phyloP scores from a whole-genome alignment of 2,797 vertebrate species.

The Sebastes itinus region DNA sequence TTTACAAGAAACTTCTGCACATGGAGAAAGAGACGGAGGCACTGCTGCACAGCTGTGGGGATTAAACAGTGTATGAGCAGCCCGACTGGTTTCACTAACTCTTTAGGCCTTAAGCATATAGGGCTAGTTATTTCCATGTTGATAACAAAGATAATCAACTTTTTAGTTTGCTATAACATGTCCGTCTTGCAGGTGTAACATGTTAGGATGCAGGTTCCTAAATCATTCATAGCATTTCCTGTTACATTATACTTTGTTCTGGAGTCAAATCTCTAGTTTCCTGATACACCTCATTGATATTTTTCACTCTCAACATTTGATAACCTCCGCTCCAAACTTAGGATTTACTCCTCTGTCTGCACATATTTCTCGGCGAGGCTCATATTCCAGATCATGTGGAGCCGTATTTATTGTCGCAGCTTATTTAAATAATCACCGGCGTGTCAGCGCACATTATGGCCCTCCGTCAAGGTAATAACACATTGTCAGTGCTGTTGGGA shows the following conservation, averaged over 20 bases:
- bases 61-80: slow-evolving; percentile 48
- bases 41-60: slow-evolving; percentile 49
- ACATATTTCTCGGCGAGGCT: slow-evolving; percentile 36
- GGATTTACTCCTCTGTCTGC: slow-evolving; percentile 58
- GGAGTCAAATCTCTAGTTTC: slow-evolving; percentile 46
- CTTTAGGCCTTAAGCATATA: slow-evolving; percentile 34
- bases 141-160: slow-evolving; percentile 44
- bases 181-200: not conserved
- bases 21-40: slow-evolving; percentile 29
- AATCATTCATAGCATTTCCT: slow-evolving; percentile 31
- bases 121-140: slow-evolving; percentile 43
- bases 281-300: slow-evolving; percentile 47
- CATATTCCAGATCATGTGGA: slow-evolving; percentile 56
- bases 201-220: slow-evolving; percentile 14
- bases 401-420: slow-evolving; percentile 74
- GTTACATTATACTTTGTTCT: slow-evolving; percentile 55
- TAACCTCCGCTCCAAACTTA: slow-evolving; percentile 40
- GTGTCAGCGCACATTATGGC: slow-evolving; percentile 75
- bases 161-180: slow-evolving; percentile 34
- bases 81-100: slow-evolving; percentile 6
- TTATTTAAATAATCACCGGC: slow-evolving; percentile 83
- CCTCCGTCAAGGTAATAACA: slow-evolving; percentile 82
- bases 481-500: slow-evolving; percentile 78
- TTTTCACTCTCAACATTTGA: slow-evolving; percentile 39
- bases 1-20: slow-evolving; percentile 55